Base-by-base conservation (phyloP, 1,140 invertebrate species). In the Cyrtorhinus lividipennis region DNA sequence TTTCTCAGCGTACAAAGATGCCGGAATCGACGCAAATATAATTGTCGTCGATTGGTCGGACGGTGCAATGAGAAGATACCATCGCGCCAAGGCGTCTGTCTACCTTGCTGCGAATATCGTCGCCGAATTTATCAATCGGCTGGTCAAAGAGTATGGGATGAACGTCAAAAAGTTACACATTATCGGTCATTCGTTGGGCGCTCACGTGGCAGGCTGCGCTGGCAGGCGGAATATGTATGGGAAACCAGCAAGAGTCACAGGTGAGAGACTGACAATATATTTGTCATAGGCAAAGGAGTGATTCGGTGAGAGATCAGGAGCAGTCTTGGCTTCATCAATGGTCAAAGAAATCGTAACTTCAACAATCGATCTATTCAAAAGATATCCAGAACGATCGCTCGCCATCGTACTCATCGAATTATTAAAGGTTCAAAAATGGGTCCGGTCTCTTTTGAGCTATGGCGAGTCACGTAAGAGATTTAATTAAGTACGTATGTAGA, bases 141-240 rank as follows among this genome's bases (percentile, higher is more conserved):
- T 53, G 3, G 20, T 15, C 48, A 53, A 22, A 5, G 48, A 53
- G 20, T 20, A 15, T 5, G 20, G 20, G 5, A 8, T 15, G 5
- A 22, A 53, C 48, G 20, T 53, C 20, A 15, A 12, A 20, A 53
- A 22, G 3, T 20, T 53, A 10, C 48, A 53, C 48, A 53, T 53
- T 20, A 53, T 53, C 20, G 48, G 48, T 10, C 48, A 53, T 20
- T 53, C 48, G 3, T 20, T 53, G 8, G 48, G 48, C 8, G 48
- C 48, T 20, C 48, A 53, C 48, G 48, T 53, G 10, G 10, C 48
- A 13, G 48, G 48, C 5, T 15, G 10, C 10, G 48, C 48, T 3
- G 48, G 83, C 0, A 72, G 72, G 23, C 73, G 73, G 62, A 64
- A 78, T 2, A 67, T 69, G n/a, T 66, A 65, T 18, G 45, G 65